phyloP scores from a whole-genome alignment of 2,113 vertebrate species.

The Apodemus speciosus region DNA sequence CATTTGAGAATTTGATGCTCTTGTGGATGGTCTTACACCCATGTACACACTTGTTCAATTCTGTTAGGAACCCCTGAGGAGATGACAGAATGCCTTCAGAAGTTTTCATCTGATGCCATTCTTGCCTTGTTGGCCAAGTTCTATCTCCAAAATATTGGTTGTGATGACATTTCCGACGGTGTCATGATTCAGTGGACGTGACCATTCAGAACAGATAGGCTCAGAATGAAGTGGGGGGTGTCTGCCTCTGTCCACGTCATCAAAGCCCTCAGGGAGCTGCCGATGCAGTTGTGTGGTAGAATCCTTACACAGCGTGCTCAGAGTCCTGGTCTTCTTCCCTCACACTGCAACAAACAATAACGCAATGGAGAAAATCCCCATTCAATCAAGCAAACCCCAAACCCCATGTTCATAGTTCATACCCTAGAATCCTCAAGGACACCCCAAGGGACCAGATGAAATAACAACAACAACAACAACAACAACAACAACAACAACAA shows the following conservation, averaged over 20 bases:
- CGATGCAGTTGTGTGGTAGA: background rate
- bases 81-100: background rate
- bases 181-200: constrained; percentile 84
- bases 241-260: constrained; percentile 87
- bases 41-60: background rate
- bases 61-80: background rate
- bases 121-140: background rate
- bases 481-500: too few species aligned
- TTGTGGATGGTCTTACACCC: background rate
- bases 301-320: background rate
- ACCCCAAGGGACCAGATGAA: constrained; percentile 87
- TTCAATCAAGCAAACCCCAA: background rate
- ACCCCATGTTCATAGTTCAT: background rate
- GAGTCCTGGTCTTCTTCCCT: background rate
- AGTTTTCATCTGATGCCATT: background rate
- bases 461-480: too few species aligned
- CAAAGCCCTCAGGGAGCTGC: constrained; percentile 83
- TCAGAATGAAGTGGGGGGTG: constrained; percentile 85
- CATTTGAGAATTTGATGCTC: background rate
- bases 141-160: constrained; percentile 83
- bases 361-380: background rate
- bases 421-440: constrained; percentile 85
- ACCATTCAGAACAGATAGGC: constrained; percentile 88
- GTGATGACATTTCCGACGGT: constrained; percentile 88
- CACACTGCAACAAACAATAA: background rate